Evolutionary conservation across 2,797 vertebrate species (phyloP).

Genomic region (Enteromius thamalakanensis): DNA sequence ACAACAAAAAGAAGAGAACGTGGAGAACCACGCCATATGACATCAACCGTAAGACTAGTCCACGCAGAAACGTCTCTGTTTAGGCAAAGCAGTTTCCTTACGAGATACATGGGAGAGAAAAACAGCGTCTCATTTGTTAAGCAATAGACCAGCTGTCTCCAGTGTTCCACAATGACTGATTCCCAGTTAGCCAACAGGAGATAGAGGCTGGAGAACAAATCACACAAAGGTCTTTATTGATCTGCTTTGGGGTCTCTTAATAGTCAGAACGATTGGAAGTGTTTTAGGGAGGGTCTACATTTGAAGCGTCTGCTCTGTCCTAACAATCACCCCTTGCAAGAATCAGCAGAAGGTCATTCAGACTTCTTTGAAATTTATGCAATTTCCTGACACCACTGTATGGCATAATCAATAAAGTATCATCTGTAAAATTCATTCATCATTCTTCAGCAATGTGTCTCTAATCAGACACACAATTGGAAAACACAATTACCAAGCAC

Average conservation of each 20-base stretch:
- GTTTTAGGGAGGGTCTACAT: conserved; percentile 31
- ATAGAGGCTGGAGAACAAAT: conserved; percentile 16
- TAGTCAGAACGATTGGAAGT: conserved; percentile 30
- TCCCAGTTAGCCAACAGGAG: conserved; percentile 30
- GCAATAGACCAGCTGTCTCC: conserved; percentile 64
- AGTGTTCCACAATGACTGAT: conserved; percentile 32
- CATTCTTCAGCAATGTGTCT: not conserved
- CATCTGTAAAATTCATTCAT: not conserved
- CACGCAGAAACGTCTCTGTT: conserved; percentile 22
- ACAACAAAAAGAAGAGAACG: conserved; percentile 11
- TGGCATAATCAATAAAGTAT: conserved; percentile 21
- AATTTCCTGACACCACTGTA: conserved; percentile 1
- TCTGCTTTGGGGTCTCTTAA: conserved; percentile 36
- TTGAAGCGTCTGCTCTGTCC: conserved; percentile 8
- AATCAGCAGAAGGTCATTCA: conserved; percentile 34
- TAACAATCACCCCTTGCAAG: not conserved
- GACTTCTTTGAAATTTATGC: conserved; percentile 28
- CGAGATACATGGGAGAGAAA: conserved; percentile 64
- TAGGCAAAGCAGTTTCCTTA: conserved; percentile 49
- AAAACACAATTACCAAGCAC: not conserved
- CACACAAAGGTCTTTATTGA: conserved; percentile 45
- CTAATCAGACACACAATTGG: not conserved
- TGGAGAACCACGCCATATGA: conserved; percentile 6
- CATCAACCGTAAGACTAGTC: conserved; percentile 13
- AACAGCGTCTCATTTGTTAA: conserved; percentile 60